Evolutionary conservation across 2,888 invertebrate species (phyloP).

Genomic region (Scaptomyza reducta): DNA sequence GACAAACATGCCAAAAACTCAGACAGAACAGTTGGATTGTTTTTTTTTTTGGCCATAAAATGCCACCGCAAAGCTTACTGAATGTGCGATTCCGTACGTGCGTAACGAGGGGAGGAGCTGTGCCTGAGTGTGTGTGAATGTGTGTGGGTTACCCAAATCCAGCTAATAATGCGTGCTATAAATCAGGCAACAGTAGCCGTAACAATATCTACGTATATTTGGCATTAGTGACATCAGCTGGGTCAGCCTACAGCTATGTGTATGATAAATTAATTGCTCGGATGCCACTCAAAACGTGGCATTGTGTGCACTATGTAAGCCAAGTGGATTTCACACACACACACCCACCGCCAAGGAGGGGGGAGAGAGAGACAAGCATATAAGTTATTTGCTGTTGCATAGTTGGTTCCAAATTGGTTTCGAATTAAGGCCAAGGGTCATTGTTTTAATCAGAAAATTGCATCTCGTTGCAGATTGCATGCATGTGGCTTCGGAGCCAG

Average conservation of each 20-base stretch:
- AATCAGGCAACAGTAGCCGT: slow-evolving; percentile 59
- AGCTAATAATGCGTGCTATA: slow-evolving; percentile 69
- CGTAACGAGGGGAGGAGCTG: neutral
- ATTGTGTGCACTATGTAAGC: slow-evolving; percentile 28
- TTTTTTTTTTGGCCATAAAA: slow-evolving; percentile 55
- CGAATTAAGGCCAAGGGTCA: slow-evolving; percentile 26
- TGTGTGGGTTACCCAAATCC: slow-evolving; percentile 20
- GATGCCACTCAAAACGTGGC: slow-evolving; percentile 33
- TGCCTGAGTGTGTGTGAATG: neutral
- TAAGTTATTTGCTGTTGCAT: slow-evolving; percentile 24
- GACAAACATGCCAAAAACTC: slow-evolving; percentile 64
- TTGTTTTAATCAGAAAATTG: slow-evolving; percentile 8
- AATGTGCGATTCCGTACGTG: neutral
- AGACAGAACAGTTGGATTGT: slow-evolving; percentile 65
- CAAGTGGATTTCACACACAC: slow-evolving; percentile 48
- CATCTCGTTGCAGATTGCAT: slow-evolving; percentile 89
- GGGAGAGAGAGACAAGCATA: slow-evolving; percentile 7
- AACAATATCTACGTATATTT: slow-evolving; percentile 15
- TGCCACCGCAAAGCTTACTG: slow-evolving; percentile 12
- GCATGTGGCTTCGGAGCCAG: slow-evolving; percentile 91
- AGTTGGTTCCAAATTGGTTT: slow-evolving; percentile 58
- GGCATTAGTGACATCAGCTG: slow-evolving; percentile 56
- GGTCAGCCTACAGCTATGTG: slow-evolving; percentile 32
- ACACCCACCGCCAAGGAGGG: neutral
- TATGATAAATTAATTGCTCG: slow-evolving; percentile 74